Base-by-base conservation (phyloP, 2,888 invertebrate species). In the Pecten maximus region DNA sequence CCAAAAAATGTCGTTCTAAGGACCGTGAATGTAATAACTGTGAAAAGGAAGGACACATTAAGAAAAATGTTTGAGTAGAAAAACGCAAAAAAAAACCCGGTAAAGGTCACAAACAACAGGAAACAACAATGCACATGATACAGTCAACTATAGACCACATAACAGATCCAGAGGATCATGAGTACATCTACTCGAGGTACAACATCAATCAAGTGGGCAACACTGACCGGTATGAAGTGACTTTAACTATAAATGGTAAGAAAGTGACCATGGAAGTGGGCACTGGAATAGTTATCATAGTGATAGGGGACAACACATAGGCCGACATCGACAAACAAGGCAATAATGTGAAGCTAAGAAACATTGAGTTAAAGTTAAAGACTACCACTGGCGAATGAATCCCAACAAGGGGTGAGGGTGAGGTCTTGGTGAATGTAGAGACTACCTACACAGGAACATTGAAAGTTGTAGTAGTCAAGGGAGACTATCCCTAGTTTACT, bases 11-110 rank as follows among this genome's bases (percentile, higher is more conserved):
- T 60, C 2, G 10, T 2, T 50, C 28, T 35, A 50, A 90, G 10
- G 50, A 40, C 50, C 1, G 16, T 44, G 50, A 88, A 40, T 48
- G 88, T 39, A 35, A 28, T 40, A 0, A 40, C 19, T 88, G 88
- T 74, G 23, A 60, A 1, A 60, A 74, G 12, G 87, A 74, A 48
- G 48, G 90, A 2, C 88, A 88, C 40, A 54, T 88, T 35, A 28
- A 28, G 60, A 88, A 28, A 60, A 60, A 60, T 60, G 60, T 28
- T 28, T 28, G 60, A 28, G n/a, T 28, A 3, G 60, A 60, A 60
- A n/a, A 28, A n/a, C 3, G n/a, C 4, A 44, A 12, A 6, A 28
- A 28, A n/a, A 60, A 16, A 50, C 2, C 8, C 16, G 28, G 60
- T 2, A 28, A 28, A n/a, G n/a, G n/a, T 4, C 3, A n/a, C n/a